Evolutionary conservation across 2,797 vertebrate genomes (phyloP).

Genomic region (Mormyrus proboscirostris): DNA sequence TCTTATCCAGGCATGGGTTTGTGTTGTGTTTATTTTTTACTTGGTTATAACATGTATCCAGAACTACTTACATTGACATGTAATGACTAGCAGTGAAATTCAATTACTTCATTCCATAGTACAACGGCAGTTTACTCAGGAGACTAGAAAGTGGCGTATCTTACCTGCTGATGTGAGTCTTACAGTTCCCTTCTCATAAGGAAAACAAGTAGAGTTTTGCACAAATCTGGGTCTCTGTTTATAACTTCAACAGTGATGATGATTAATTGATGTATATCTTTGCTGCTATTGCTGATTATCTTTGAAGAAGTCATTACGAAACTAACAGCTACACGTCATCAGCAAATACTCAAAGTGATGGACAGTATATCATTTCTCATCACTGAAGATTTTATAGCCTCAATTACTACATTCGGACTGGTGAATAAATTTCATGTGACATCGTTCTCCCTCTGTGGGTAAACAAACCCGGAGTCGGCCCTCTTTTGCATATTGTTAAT

Average conservation of each 20-base stretch:
- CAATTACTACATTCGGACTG: slow-evolving; percentile 25
- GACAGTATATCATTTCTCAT: not conserved
- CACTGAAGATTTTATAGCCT: slow-evolving; percentile 24
- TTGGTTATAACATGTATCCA: not conserved
- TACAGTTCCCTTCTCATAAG: not conserved
- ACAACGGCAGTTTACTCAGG: not conserved
- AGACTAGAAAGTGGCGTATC: not conserved
- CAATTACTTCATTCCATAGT: not conserved
- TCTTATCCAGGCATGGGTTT: not conserved
- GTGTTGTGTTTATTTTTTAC: not conserved
- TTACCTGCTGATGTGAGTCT: not conserved
- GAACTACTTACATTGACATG: not conserved
- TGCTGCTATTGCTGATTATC: not conserved
- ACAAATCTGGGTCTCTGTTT: not conserved
- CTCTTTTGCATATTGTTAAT: slow-evolving; percentile 44
- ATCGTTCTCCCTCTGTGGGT: slow-evolving; percentile 35
- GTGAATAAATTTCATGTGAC: slow-evolving; percentile 37
- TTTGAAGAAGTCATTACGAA: not conserved
- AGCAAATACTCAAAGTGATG: not conserved
- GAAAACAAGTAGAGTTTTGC: not conserved
- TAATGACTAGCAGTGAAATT: not conserved
- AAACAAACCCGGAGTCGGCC: slow-evolving; percentile 36
- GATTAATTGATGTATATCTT: not conserved
- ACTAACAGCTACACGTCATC: not conserved
- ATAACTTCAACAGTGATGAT: not conserved